Conservation (phyloP, 2,888 invertebrate species). For the Rotaria sp. region DNA sequence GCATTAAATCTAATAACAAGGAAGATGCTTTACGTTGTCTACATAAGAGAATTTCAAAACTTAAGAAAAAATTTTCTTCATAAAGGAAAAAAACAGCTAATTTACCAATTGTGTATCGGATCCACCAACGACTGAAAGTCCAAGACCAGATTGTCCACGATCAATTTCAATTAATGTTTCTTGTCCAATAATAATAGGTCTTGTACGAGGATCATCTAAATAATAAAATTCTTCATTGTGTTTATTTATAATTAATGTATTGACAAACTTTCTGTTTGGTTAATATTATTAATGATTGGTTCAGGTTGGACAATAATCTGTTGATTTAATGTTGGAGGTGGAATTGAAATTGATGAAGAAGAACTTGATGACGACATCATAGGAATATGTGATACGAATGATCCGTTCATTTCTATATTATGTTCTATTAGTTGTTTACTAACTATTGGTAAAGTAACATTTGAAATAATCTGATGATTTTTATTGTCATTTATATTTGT, state of each 20-base stretch:
- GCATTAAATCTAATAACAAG: too few relatives aligned
- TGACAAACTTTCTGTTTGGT: background rate
- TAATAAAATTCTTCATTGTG: background rate
- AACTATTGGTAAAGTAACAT: background rate
- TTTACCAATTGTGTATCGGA: constrained; percentile 70
- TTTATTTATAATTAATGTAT: background rate
- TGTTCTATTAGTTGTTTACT: background rate
- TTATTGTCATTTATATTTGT: background rate
- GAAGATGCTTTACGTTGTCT: too few relatives aligned
- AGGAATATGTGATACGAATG: background rate
- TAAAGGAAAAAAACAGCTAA: too few relatives aligned
- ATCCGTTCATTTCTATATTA: background rate
- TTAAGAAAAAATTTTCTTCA: too few relatives aligned
- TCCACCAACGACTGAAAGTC: constrained; percentile 81
- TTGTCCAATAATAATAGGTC: constrained; percentile 30
- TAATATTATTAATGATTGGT: background rate
- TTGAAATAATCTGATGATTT: background rate
- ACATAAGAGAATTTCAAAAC: too few relatives aligned
- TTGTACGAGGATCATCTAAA: constrained; percentile 33
- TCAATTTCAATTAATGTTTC: constrained; percentile 83
- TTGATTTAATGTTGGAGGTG: background rate
- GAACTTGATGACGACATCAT: constrained; percentile 2
- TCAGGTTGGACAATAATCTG: background rate
- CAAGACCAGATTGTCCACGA: constrained; percentile 76
- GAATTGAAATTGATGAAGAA: background rate